These are phyloP conservation scores for Trichosurus vulpecula DNA, from an alignment of 2,797 vertebrate genomes.

Conservation along the genomic window DNA sequence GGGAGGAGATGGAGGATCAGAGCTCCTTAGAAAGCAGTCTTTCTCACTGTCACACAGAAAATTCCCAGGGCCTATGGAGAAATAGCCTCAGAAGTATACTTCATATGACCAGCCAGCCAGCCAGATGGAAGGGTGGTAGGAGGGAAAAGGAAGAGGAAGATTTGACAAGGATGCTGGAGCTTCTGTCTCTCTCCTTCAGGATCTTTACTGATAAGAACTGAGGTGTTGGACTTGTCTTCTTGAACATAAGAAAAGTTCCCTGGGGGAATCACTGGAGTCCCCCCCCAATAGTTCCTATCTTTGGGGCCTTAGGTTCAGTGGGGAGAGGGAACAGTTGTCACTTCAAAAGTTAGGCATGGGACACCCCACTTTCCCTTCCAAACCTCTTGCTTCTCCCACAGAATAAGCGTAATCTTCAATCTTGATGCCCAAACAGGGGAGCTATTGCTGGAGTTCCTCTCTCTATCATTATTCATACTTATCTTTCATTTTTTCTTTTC, in stretches of 20 bases:
- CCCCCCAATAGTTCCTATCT: not conserved
- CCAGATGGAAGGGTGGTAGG: not conserved
- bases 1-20: not conserved
- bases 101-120: not conserved
- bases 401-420: not conserved
- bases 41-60: not conserved
- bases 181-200: not conserved
- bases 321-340: not conserved
- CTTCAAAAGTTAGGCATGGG: not conserved
- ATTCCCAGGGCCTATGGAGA: not conserved
- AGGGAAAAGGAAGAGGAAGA: not conserved
- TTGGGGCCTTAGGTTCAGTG: not conserved
- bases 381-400: not conserved
- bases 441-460: not conserved
- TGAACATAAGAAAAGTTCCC: not conserved
- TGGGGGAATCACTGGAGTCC: not conserved
- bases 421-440: not conserved
- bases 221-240: not conserved
- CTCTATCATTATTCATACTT: not conserved
- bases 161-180: not conserved
- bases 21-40: not conserved
- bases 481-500: not conserved
- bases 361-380: not conserved
- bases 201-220: conserved; percentile 2
- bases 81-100: not conserved